phyloP scores from a whole-genome alignment of 2,797 vertebrate genomes.

The Cheirogaleus major region DNA sequence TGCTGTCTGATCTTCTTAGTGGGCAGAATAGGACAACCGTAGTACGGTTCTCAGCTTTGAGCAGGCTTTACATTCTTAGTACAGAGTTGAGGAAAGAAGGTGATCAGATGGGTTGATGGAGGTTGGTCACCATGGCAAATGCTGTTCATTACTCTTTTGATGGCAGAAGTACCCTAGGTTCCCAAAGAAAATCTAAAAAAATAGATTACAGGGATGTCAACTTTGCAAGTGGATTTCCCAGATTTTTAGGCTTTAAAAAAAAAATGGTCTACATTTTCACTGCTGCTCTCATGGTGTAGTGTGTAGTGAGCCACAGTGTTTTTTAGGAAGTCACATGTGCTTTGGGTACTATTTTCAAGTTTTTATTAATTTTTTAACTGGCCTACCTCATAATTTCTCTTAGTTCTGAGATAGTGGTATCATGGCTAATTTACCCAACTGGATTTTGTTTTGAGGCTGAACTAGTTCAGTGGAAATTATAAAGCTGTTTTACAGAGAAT shows the following conservation, averaged over 20 bases:
- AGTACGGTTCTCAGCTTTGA: neutral
- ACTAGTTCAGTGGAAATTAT: neutral
- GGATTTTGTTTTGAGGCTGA: slow-evolving; percentile 40
- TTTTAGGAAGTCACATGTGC: neutral
- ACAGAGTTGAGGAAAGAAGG: neutral
- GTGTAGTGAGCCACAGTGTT: slow-evolving; percentile 3
- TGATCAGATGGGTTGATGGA: neutral
- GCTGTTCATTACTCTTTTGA: neutral
- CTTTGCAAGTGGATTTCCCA: neutral
- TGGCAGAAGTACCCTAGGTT: neutral
- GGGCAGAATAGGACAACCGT: neutral
- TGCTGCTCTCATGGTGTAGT: neutral
- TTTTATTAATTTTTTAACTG: neutral
- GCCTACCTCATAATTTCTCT: neutral
- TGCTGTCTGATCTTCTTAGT: slow-evolving; percentile 1
- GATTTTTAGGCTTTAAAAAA: neutral
- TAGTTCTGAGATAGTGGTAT: neutral
- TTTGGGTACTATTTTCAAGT: slow-evolving; percentile 41
- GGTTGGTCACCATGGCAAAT: neutral
- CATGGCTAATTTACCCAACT: neutral
- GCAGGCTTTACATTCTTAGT: neutral
- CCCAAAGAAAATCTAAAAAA: neutral
- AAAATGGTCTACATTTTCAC: neutral
- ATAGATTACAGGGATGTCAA: neutral
- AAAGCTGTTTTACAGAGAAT: slow-evolving; percentile 1